Base-by-base conservation (phyloP, 53 echinoderm and acorn worm genomes). In the Temnopleurus reevesii region DNA sequence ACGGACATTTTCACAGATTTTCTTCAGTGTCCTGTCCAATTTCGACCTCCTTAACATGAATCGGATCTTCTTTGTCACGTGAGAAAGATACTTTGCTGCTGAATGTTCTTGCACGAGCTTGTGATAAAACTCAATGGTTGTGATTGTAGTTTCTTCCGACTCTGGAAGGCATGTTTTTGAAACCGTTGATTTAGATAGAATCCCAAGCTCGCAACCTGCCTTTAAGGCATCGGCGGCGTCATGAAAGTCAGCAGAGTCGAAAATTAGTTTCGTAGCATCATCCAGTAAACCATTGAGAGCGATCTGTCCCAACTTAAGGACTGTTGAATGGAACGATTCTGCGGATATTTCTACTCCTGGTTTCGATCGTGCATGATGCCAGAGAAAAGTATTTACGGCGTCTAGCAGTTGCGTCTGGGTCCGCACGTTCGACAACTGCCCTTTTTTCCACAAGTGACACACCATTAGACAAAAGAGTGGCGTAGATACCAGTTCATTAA, bases 71-170 rank as follows among this genome's bases (percentile, higher is more conserved):
- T 10, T 46, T 41, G n/a, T n/a, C 21, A 12, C 10, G 2, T 13
- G 19, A 23, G 55, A 19, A 21, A 84, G 18, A 34, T 59, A 38
- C 84, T 59, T 71, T 19, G 31, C 41, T 10, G 59, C 59, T 9
- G 57, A 31, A 45, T 59, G 36, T 19, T 84, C 84, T 36, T 84
- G 84, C 21, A 19, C 84, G n/a, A 58, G 41, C 27, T 59, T 84
- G 60, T 84, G 84, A 44, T 34, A 84, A 59, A 84, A 84, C 27
- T 84, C 84, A 57, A 84, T 59, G 1, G n/a, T 59, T 33, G 60
- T 59, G 3, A 5, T 13, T 26, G 41, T 59, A 0, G 84, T 57
- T 57, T 31, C 21, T 9, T n/a, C 28, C 12, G 57, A 1, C 4
- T 56, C 60, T 5, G 12, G 2, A 12, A 84, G 12, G 17, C 43